Evolutionary conservation across 2,888 invertebrate genomes (phyloP).

Genomic region (Cotesia congregata): DNA sequence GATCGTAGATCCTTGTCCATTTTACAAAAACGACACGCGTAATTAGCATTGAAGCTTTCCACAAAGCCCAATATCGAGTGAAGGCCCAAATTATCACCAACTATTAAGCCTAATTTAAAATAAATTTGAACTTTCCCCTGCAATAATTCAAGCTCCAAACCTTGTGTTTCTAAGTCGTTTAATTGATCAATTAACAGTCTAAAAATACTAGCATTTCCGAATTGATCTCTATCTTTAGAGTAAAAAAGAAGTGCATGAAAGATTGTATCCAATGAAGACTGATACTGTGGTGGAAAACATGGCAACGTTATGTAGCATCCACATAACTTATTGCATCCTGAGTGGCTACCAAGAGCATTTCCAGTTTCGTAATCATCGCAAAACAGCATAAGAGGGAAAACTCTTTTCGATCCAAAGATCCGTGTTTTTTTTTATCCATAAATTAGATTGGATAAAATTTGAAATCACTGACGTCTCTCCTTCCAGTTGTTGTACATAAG

Average conservation of each 20-base stretch:
- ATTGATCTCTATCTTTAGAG: conserved; percentile 31
- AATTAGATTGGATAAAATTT: conserved; percentile 40
- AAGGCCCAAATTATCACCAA: conserved; percentile 10
- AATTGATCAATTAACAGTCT: conserved; percentile 41
- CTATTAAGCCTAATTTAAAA: conserved; percentile 17
- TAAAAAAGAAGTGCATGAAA: conserved; percentile 40
- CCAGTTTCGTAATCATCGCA: conserved; percentile 44
- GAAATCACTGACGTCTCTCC: background rate
- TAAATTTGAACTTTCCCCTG: conserved; percentile 10
- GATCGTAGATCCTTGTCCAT: background rate
- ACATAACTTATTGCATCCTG: conserved; percentile 24
- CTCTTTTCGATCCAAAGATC: conserved; percentile 3
- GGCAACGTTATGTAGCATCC: conserved; percentile 13
- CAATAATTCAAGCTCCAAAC: conserved; percentile 33
- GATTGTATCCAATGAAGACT: conserved; percentile 37
- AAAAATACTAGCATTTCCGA: conserved; percentile 36
- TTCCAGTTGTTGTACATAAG: background rate
- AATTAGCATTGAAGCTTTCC: background rate
- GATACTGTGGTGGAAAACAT: conserved; percentile 39
- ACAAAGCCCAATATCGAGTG: background rate
- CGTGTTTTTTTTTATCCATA: conserved; percentile 28
- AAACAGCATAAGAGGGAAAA: conserved; percentile 36
- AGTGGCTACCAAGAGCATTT: conserved; percentile 42
- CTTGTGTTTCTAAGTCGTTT: conserved; percentile 39
- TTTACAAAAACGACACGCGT: conserved; percentile 1